These are phyloP conservation scores for Clarias gariepinus DNA, from an alignment of 2,113 vertebrate species.

Conservation along the genomic window DNA sequence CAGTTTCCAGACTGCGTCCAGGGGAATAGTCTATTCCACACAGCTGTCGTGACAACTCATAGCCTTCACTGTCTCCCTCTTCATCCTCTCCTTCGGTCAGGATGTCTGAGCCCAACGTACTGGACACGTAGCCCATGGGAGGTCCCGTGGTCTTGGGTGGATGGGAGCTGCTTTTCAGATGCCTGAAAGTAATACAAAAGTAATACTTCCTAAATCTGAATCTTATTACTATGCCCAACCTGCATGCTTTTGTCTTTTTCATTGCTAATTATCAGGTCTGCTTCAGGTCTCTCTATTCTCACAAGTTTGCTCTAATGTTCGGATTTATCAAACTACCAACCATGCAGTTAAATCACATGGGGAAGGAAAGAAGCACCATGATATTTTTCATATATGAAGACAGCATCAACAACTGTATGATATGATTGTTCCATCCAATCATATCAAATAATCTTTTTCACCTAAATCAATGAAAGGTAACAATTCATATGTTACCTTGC, in stretches of 20 bases:
- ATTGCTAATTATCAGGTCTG: not conserved
- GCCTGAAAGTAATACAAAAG: slow-evolving; percentile 74
- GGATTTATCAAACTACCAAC: slow-evolving; percentile 17
- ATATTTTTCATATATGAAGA: slow-evolving; percentile 6
- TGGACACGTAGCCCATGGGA: slow-evolving; percentile 88
- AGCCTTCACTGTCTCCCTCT: slow-evolving; percentile 79
- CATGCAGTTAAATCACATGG: not conserved
- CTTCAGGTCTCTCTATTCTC: not conserved
- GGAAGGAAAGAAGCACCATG: not conserved
- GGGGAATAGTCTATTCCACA: slow-evolving; percentile 87
- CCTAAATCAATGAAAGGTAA: not conserved
- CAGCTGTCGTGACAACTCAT: slow-evolving; percentile 84
- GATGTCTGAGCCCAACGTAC: slow-evolving; percentile 88
- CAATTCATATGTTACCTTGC: not conserved
- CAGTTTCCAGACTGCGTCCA: slow-evolving; percentile 84
- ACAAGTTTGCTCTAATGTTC: slow-evolving; percentile 7
- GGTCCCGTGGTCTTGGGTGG: slow-evolving; percentile 83
- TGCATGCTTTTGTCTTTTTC: not conserved
- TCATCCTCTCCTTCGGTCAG: slow-evolving; percentile 81
- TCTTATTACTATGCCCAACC: not conserved
- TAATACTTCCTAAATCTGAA: not conserved
- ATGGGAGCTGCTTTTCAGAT: slow-evolving; percentile 90
- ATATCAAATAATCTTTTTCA: no score
- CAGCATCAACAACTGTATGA: not conserved
- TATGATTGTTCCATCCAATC: not conserved